Percentiles rank a stretch among this genome's conserved stretches.
Conservation (phyloP, 1,140 invertebrate species). For the Drosophila nasuta region DNA sequence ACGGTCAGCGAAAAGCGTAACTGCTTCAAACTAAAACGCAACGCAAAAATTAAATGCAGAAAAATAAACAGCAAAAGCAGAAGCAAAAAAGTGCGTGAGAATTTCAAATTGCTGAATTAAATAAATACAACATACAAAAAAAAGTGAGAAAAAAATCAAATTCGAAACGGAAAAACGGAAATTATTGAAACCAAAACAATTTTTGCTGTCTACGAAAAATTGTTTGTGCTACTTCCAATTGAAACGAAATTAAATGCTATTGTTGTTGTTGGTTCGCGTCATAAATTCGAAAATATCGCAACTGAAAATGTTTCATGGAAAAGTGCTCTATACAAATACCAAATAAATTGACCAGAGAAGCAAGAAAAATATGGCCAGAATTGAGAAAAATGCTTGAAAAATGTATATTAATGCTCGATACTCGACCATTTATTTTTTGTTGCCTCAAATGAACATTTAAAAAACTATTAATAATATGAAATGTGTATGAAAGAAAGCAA, state of each 20-base stretch:
- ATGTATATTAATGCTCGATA: slow-evolving; percentile 16
- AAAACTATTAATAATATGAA: slow-evolving; percentile 10
- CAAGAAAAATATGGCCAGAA: slow-evolving; percentile 6
- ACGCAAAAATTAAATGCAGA: slow-evolving; percentile 1
- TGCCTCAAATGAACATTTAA: slow-evolving; percentile 15
- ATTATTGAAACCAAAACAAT: slow-evolving; percentile 50
- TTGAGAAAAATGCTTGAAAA: slow-evolving; percentile 5
- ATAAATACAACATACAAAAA: slow-evolving; percentile 20
- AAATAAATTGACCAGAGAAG: slow-evolving; percentile 10
- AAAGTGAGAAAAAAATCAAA: slow-evolving; percentile 23
- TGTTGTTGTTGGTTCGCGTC: slow-evolving; percentile 27
- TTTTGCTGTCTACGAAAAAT: slow-evolving; percentile 20
- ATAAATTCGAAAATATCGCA: slow-evolving; percentile 31
- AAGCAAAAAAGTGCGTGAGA: slow-evolving; percentile 21
- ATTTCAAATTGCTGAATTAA: slow-evolving; percentile 34
- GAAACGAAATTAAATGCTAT: slow-evolving; percentile 19
- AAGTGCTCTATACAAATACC: slow-evolving; percentile 22
- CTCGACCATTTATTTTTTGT: background rate
- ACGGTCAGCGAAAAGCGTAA: slow-evolving; percentile 45
- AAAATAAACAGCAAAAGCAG: slow-evolving; percentile 5
- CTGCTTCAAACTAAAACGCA: slow-evolving; percentile 2
- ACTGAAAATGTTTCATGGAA: slow-evolving; percentile 37
- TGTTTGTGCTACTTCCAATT: slow-evolving; percentile 28
- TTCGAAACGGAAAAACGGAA: slow-evolving; percentile 34
- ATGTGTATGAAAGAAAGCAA: background rate